These are phyloP conservation scores for Hirtodrosophila cameraria DNA, from an alignment of 2,888 invertebrate species.

Conservation along the genomic window DNA sequence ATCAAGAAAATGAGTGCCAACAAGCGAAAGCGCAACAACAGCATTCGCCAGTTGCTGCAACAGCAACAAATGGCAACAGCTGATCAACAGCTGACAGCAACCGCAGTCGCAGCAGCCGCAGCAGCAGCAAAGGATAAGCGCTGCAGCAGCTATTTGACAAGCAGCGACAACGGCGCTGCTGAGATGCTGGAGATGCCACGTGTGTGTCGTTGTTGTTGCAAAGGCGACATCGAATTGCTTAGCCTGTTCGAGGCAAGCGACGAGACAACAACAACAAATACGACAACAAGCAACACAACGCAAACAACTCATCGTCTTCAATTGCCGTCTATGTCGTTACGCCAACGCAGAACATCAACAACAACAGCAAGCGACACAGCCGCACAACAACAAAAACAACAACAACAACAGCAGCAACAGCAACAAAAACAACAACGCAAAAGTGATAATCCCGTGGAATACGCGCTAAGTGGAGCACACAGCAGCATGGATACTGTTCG, in stretches of 20 bases:
- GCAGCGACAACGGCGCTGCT: slow-evolving; percentile 1
- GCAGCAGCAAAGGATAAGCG: slow-evolving; percentile 2
- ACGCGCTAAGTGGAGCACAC: slow-evolving; percentile 60
- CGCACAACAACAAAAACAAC: not conserved
- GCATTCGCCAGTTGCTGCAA: not conserved
- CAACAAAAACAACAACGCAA: slow-evolving; percentile 41
- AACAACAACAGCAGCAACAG: slow-evolving; percentile 13
- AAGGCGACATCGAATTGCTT: slow-evolving; percentile 54
- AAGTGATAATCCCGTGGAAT: slow-evolving; percentile 65
- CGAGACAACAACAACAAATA: slow-evolving; percentile 11
- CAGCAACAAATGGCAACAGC: slow-evolving; percentile 22
- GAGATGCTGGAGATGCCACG: slow-evolving; percentile 46
- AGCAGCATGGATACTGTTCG: slow-evolving; percentile 63
- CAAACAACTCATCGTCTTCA: too few relatives aligned
- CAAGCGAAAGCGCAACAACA: slow-evolving; percentile 34
- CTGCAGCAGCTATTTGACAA: slow-evolving; percentile 7
- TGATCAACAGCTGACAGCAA: slow-evolving; percentile 17
- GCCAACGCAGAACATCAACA: slow-evolving; percentile 19
- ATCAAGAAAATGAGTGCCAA: slow-evolving; percentile 43
- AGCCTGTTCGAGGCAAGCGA: slow-evolving; percentile 47
- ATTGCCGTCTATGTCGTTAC: slow-evolving; percentile 2
- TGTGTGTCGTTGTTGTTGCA: slow-evolving; percentile 65
- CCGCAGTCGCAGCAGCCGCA: not conserved
- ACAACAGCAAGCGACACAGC: not conserved
- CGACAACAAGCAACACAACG: too few relatives aligned